phyloP scores from a whole-genome alignment of 2,888 invertebrate species.

The Andricus curvator region DNA sequence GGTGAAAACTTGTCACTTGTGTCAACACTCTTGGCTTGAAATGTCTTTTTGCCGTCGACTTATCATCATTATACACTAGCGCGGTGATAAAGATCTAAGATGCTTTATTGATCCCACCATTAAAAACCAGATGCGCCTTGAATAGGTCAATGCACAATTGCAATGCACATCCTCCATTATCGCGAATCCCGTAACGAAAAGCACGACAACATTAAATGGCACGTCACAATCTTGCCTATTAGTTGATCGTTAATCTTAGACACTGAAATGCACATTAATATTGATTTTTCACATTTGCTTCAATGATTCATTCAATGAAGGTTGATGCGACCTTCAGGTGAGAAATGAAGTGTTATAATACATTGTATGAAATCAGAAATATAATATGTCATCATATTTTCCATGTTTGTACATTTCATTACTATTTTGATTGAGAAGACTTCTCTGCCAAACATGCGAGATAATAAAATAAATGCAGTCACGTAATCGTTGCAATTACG shows the following conservation, averaged over 20 bases:
- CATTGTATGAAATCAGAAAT: background rate
- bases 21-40: background rate
- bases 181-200: conserved; percentile 4
- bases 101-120: background rate
- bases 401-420: background rate
- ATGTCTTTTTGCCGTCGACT: background rate
- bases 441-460: background rate
- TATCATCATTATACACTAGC: background rate
- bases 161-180: conserved; percentile 22
- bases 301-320: background rate
- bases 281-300: background rate
- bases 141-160: conserved; percentile 41
- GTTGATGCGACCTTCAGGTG: background rate
- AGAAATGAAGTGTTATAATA: background rate
- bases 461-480: background rate
- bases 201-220: conserved; percentile 34
- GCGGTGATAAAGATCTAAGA: background rate
- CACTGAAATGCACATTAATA: conserved; percentile 5
- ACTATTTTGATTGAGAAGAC: background rate
- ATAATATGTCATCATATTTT: background rate
- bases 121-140: conserved; percentile 23
- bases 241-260: background rate
- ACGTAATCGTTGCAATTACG: background rate
- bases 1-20: background rate
- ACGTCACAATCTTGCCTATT: conserved; percentile 35